Conservation (phyloP, 2,113 vertebrate species). For the Gymnorhina tibicen region DNA sequence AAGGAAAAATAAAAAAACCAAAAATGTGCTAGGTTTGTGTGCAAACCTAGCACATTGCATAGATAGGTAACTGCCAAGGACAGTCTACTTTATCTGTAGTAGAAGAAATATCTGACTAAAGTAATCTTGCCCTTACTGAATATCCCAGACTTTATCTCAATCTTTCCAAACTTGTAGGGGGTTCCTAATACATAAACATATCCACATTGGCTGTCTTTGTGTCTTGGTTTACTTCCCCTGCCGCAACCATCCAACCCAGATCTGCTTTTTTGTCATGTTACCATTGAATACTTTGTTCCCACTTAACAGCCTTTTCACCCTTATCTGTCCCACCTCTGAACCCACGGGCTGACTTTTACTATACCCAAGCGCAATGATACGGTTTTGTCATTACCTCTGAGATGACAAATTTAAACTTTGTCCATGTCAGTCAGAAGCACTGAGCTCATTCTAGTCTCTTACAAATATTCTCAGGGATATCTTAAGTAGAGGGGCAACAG, state of each 20-base stretch:
- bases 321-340: not conserved
- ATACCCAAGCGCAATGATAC: not conserved
- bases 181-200: not conserved
- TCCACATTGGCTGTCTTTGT: not conserved
- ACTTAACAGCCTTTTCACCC: not conserved
- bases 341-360: rapidly evolving
- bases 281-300: not conserved
- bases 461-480: not conserved
- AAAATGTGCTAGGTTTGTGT: not conserved
- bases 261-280: not conserved
- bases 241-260: not conserved
- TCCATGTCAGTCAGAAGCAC: not conserved
- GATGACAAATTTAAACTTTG: not conserved
- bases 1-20: not conserved
- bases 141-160: not conserved
- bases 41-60: not conserved
- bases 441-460: not conserved
- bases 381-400: not conserved
- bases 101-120: not conserved
- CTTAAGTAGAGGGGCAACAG: not conserved
- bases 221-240: not conserved
- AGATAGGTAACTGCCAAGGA: not conserved
- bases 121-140: not conserved
- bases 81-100: not conserved
- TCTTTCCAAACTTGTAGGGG: not conserved